Percentiles rank a stretch among this genome's conserved stretches.
Conservation (phyloP, 2,113 vertebrate genomes). For the Nannobrachium achirus region DNA sequence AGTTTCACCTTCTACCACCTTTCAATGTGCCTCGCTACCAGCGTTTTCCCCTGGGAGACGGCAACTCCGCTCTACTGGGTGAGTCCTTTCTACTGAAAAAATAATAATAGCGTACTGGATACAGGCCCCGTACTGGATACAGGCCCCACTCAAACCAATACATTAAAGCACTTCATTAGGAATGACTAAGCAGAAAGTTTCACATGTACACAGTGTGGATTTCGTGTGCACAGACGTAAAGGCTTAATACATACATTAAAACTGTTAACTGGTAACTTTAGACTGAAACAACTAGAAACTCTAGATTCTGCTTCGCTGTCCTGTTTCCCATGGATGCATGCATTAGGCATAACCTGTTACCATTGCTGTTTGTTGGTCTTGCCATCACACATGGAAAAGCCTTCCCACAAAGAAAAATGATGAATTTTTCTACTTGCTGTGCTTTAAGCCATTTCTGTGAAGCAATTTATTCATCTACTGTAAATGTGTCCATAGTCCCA, state of each 20-base stretch:
- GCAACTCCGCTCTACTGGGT: conserved; percentile 89
- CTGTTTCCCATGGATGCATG: conserved; percentile 34
- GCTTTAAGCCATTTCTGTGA: conserved; percentile 47
- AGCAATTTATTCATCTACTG: conserved; percentile 58
- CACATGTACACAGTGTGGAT: neutral
- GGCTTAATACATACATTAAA: conserved; percentile 1
- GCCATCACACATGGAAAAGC: conserved; percentile 17
- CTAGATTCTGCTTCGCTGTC: conserved; percentile 24
- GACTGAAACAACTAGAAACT: conserved; percentile 20
- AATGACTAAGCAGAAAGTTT: neutral
- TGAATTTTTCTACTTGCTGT: conserved; percentile 52
- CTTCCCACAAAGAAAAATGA: conserved; percentile 42
- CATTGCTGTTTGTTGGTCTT: neutral
- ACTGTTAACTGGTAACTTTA: neutral
- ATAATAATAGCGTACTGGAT: neutral
- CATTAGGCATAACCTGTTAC: neutral
- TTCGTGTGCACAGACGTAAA: conserved; percentile 36
- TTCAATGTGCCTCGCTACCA: conserved; percentile 91
- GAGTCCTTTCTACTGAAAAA: conserved; percentile 45
- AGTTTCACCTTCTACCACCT: conserved; percentile 89
- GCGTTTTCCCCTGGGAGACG: conserved; percentile 90
- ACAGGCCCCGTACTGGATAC: neutral
- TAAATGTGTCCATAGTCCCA: conserved; percentile 56
- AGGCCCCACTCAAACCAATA: neutral
- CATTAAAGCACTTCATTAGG: neutral